phyloP scores from a whole-genome alignment of 2,888 invertebrate genomes.

The Lucinisca nassula region DNA sequence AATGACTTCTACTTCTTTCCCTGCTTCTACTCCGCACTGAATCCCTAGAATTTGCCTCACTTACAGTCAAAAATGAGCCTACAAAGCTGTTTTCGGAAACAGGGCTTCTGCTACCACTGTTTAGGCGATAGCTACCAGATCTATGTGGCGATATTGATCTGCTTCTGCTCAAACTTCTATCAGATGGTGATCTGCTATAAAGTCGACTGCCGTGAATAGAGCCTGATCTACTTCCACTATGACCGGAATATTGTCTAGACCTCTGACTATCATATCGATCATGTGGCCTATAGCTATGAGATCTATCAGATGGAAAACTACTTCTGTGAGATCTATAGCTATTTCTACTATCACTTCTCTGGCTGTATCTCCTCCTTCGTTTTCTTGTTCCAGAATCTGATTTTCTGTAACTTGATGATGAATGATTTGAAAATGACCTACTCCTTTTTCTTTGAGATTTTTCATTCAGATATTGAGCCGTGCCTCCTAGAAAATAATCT shows the following conservation, averaged over 20 bases:
- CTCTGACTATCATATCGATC: neutral
- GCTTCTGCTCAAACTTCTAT: neutral
- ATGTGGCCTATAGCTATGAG: neutral
- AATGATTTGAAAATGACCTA: neutral
- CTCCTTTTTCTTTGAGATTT: neutral
- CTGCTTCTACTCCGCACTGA: neutral
- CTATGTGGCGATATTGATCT: neutral
- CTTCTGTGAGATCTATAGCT: neutral
- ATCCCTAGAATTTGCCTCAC: neutral
- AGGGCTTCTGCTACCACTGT: neutral
- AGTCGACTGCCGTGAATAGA: neutral
- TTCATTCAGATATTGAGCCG: neutral
- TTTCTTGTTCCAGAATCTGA: neutral
- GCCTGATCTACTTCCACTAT: neutral
- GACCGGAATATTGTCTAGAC: neutral
- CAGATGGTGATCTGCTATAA: neutral
- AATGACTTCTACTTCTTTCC: neutral
- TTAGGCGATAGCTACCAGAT: neutral
- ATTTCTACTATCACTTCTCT: neutral
- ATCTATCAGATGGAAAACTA: neutral
- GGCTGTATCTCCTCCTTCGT: neutral
- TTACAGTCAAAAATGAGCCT: neutral
- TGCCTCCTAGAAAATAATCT: neutral
- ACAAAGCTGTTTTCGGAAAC: neutral
- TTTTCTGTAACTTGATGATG: neutral